Percentiles rank a stretch among this genome's conserved stretches.
Conservation (phyloP, 2,113 vertebrate genomes). For the Tachycineta bicolor region DNA sequence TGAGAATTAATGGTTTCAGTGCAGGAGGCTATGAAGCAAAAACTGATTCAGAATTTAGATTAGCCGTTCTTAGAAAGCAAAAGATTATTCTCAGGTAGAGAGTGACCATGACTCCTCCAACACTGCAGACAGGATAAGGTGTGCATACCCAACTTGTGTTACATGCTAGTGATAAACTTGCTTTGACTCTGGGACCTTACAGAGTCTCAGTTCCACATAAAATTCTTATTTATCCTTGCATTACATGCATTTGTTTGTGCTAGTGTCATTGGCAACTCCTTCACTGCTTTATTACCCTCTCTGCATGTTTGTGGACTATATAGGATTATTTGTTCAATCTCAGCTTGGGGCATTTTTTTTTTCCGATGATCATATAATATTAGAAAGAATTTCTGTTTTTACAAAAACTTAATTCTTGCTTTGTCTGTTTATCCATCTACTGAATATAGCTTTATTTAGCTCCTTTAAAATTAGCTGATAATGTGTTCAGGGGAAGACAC, state of each 20-base stretch:
- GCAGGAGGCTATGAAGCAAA: background rate
- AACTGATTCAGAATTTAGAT: background rate
- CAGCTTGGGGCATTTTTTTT: background rate
- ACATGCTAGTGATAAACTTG: background rate
- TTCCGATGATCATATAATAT: background rate
- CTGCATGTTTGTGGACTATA: background rate
- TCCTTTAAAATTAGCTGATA: background rate
- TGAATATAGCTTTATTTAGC: background rate
- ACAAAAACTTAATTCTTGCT: background rate
- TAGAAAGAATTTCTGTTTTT: constrained; percentile 14
- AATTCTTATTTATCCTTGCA: background rate
- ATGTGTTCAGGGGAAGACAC: background rate
- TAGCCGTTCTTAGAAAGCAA: background rate
- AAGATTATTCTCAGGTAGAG: background rate
- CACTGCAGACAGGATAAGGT: background rate
- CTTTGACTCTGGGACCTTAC: background rate
- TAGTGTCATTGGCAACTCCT: background rate
- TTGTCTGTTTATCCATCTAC: background rate
- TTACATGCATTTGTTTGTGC: background rate
- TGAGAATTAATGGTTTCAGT: background rate
- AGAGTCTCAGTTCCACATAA: background rate
- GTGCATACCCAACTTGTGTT: background rate
- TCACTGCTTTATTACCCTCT: background rate
- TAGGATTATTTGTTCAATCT: background rate
- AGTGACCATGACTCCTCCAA: background rate